Conservation (phyloP, 2,113 vertebrate species). For the Phocoena phocoena region DNA sequence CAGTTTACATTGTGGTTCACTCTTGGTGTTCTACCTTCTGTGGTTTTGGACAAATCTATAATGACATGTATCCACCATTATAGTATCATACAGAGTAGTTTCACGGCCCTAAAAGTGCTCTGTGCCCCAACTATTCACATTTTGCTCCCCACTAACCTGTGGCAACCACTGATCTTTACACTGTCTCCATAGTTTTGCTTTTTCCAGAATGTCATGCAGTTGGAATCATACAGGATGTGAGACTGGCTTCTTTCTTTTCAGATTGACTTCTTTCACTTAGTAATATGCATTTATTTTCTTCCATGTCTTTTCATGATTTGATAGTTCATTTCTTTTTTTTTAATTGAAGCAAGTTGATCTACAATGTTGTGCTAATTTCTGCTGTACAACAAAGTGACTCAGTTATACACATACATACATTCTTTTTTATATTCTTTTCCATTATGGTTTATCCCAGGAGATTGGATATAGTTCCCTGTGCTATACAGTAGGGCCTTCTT, state of each 20-base stretch:
- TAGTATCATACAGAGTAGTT: background rate
- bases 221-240: background rate
- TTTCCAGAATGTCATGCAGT: background rate
- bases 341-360: background rate
- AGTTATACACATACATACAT: background rate
- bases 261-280: background rate
- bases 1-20: background rate
- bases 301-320: background rate
- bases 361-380: background rate
- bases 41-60: background rate
- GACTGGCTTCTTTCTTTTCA: background rate
- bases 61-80: no score
- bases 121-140: background rate
- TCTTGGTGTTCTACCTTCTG: background rate
- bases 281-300: background rate
- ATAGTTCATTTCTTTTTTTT: background rate
- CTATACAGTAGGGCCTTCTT: background rate
- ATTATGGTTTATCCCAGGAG: background rate
- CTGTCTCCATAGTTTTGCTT: background rate
- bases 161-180: background rate
- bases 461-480: background rate
- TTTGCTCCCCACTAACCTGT: background rate
- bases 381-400: background rate
- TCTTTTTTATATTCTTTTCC: background rate
- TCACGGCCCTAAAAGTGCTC: background rate